phyloP scores from a whole-genome alignment of 2,888 invertebrate species.

The Drosophila bunnanda region DNA sequence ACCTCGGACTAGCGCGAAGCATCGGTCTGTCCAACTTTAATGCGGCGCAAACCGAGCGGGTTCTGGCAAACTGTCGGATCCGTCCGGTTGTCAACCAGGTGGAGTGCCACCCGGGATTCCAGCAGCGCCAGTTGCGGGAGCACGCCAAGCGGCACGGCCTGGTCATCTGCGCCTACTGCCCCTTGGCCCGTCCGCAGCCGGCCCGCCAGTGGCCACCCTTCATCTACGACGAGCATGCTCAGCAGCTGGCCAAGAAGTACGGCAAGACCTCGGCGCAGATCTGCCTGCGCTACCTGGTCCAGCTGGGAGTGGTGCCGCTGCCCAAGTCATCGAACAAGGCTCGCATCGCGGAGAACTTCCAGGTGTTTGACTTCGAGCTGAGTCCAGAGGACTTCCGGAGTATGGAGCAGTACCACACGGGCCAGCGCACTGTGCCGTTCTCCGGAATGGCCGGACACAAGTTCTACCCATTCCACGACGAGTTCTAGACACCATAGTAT shows the following conservation, averaged over 20 bases:
- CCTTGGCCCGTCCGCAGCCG: slow-evolving; percentile 88
- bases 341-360: slow-evolving; percentile 86
- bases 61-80: slow-evolving; percentile 80
- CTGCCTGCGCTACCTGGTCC: slow-evolving; percentile 87
- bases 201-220: slow-evolving; percentile 86
- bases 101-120: slow-evolving; percentile 84
- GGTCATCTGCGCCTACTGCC: slow-evolving; percentile 89
- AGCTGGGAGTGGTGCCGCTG: slow-evolving; percentile 86
- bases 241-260: slow-evolving; percentile 87
- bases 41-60: slow-evolving; percentile 80
- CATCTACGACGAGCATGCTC: slow-evolving; percentile 83
- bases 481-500: slow-evolving; percentile 65
- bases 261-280: slow-evolving; percentile 88
- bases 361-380: slow-evolving; percentile 87
- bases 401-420: slow-evolving; percentile 75
- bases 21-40: slow-evolving; percentile 84
- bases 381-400: slow-evolving; percentile 85
- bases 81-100: slow-evolving; percentile 84
- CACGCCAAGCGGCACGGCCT: slow-evolving; percentile 88
- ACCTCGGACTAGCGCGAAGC: slow-evolving; percentile 78
- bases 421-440: slow-evolving; percentile 80
- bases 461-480: slow-evolving; percentile 81
- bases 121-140: slow-evolving; percentile 86
- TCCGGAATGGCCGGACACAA: slow-evolving; percentile 79
- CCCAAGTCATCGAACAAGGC: slow-evolving; percentile 86